Evolutionary conservation across 2,113 vertebrate species (phyloP), one percentile per base, ranked within the genome.

Genomic region (Paramisgurnus dabryanus): DNA sequence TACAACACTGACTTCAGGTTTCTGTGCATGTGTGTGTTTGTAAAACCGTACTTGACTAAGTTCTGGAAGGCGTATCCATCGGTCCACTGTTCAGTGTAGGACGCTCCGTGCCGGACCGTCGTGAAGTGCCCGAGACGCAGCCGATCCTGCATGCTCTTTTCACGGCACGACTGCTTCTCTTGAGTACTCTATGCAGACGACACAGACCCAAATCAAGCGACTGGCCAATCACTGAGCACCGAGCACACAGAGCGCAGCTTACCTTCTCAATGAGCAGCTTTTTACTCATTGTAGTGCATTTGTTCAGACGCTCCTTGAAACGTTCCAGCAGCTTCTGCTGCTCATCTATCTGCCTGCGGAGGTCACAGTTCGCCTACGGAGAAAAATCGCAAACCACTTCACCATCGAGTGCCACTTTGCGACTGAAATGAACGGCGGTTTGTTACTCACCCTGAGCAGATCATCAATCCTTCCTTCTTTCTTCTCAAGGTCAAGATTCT

Each of bases 241-340:
- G 27, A 10, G 57, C 57, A 3, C 53, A 80, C 39, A 2, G n/a
- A 73, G 60, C 22, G 10, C 17, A 13, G 7, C 89, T 81, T 85
- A 97, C 98, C 94, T 99, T 99, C 92, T 99, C 97, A 90, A 99
- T 96, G 6, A 99, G 95, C 87, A 99, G 93, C 64, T 99, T 99
- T 92, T 99, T 99, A 91, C 97, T 99, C 98, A 99, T 99, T 82
- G 97, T 98, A 93, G 98, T 99, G 87, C 98, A 99, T 87, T 99
- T 99, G 91, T 99, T 99, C 90, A 99, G 94, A 58, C 97, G 95
- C 90, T 99, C 98, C 91, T 99, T 99, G 85, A 97, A 98, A 89
- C 98, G 97, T 93, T 99, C 98, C 92, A 99, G 95, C 90, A 99
- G 91, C 87, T 98, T 99, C 89, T 99, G 98, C 91, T 99, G 98